phyloP scores from a whole-genome alignment of 1,140 invertebrate genomes.

The Lethocerus indicus region DNA sequence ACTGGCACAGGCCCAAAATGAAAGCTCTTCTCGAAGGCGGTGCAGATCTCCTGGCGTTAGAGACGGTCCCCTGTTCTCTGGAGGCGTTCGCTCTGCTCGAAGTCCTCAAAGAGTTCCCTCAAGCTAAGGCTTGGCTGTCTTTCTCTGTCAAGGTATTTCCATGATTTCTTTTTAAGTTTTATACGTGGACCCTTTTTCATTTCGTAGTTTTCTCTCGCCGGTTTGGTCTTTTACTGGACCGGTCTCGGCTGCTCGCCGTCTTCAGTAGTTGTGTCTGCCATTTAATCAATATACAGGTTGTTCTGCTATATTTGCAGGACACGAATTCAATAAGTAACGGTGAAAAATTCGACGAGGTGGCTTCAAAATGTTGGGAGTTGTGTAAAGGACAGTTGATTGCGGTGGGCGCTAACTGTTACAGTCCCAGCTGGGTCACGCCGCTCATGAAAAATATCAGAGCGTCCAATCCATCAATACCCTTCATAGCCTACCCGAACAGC shows the following conservation, averaged over 20 bases:
- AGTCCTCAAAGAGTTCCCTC: constrained; percentile 51
- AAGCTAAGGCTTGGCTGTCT: constrained; percentile 57
- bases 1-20: constrained; percentile 68
- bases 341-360: constrained; percentile 46
- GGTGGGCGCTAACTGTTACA: constrained; percentile 74
- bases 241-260: not conserved
- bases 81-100: constrained; percentile 68
- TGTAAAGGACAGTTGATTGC: constrained; percentile 52
- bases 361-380: constrained; percentile 38
- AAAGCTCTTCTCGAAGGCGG: constrained; percentile 56
- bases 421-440: constrained; percentile 35
- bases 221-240: not conserved
- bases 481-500: constrained; percentile 58
- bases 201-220: not conserved
- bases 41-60: constrained; percentile 66
- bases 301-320: constrained; percentile 29
- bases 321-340: constrained; percentile 49
- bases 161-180: not conserved
- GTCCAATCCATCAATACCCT: constrained; percentile 29
- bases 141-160: constrained; percentile 57
- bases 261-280: not conserved
- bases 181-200: too few relatives aligned
- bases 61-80: constrained; percentile 70
- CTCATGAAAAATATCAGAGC: constrained; percentile 34
- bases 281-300: not conserved